phyloP scores from a whole-genome alignment of 2,797 vertebrate genomes.

The Rhincodon typus region DNA sequence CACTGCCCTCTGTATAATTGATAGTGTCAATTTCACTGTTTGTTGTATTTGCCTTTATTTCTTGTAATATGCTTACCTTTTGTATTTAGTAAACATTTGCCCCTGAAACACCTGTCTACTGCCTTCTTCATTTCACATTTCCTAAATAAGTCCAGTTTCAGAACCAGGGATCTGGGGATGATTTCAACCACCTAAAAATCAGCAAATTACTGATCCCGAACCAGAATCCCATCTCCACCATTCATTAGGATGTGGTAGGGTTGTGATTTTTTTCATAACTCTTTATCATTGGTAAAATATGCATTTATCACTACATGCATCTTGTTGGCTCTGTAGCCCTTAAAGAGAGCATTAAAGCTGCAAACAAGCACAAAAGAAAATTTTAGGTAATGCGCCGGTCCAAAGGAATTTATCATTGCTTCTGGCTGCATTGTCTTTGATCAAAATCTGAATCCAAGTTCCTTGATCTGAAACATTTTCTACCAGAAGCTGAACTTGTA shows the following conservation, averaged over 20 bases:
- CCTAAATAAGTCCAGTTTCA: too few relatives aligned
- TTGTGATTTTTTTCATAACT: not conserved
- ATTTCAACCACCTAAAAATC: too few relatives aligned
- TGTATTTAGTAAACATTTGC: too few relatives aligned
- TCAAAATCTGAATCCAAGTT: not conserved
- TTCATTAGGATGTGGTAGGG: not conserved
- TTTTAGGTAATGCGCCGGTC: not conserved
- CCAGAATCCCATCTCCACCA: not conserved
- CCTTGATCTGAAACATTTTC: not conserved
- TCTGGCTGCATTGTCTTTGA: not conserved
- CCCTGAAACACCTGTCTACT: too few relatives aligned
- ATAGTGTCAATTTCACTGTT: too few relatives aligned
- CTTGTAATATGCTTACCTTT: too few relatives aligned
- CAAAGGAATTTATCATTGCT: not conserved
- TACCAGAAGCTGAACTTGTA: not conserved
- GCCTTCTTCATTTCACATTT: too few relatives aligned
- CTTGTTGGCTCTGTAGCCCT: not conserved
- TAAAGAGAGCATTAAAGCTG: not conserved
- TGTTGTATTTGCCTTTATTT: too few relatives aligned
- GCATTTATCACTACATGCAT: not conserved
- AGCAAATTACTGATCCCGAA: too few relatives aligned
- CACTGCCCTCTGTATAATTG: too few relatives aligned
- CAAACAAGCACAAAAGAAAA: not conserved
- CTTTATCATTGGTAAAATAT: not conserved
- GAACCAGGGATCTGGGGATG: too few relatives aligned